phyloP scores from a whole-genome alignment of 2,888 invertebrate genomes.

The Mimas tiliae region DNA sequence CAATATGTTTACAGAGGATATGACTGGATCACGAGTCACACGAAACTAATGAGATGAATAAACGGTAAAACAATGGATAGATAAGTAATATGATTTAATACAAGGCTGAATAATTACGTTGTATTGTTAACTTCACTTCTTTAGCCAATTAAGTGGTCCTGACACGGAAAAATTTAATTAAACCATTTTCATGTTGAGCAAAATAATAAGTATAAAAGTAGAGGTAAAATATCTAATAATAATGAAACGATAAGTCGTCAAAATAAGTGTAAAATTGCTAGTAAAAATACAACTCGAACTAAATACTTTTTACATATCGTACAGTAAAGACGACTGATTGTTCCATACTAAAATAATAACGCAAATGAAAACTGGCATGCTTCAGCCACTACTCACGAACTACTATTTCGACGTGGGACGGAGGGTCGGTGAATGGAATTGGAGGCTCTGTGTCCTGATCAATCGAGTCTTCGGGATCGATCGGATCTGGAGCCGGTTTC shows the following conservation, averaged over 20 bases:
- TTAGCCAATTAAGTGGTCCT: conserved; percentile 29
- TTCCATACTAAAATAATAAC: conserved; percentile 51
- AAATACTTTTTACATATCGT: not conserved
- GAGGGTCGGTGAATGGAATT: conserved; percentile 47
- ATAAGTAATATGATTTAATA: conserved; percentile 63
- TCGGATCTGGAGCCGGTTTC: conserved; percentile 17
- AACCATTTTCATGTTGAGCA: not conserved
- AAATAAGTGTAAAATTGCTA: not conserved
- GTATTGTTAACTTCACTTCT: conserved; percentile 37
- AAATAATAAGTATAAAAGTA: not conserved
- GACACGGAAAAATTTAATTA: conserved; percentile 5
- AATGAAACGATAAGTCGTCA: conserved; percentile 10
- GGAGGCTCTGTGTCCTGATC: conserved; percentile 37
- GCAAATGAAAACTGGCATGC: conserved; percentile 81
- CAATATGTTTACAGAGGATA: conserved; percentile 37
- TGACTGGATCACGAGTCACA: conserved; percentile 41
- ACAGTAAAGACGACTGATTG: conserved; percentile 36
- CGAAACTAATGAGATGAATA: conserved; percentile 54
- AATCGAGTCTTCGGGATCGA: conserved; percentile 11
- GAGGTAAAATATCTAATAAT: not conserved
- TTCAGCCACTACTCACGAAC: conserved; percentile 83
- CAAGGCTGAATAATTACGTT: conserved; percentile 53
- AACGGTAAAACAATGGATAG: conserved; percentile 49
- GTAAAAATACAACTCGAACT: not conserved
- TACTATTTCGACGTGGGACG: conserved; percentile 71